Percentiles rank a stretch among this genome's conserved stretches.
Conservation (phyloP, 1,140 invertebrate genomes). For the Plectrocnemia conspersa region DNA sequence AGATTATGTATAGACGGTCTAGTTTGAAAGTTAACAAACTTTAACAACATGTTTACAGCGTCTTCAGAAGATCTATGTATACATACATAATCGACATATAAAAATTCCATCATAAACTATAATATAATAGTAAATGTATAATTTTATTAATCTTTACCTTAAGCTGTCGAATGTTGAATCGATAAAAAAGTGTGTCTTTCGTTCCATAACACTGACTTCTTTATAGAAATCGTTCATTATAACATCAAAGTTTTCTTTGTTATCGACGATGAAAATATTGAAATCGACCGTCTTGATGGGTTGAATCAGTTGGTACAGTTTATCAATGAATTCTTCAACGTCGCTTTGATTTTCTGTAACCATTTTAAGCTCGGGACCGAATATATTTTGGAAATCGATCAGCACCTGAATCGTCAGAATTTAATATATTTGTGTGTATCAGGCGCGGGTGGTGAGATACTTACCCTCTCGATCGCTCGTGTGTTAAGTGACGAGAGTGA, state of each 20-base stretch:
- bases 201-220: constrained; percentile 69
- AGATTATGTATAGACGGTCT: constrained; percentile 65
- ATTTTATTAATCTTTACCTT: constrained; percentile 41
- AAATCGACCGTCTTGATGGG: constrained; percentile 74
- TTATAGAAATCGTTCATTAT: constrained; percentile 70
- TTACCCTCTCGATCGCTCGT: too few species aligned
- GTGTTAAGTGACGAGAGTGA: too few species aligned
- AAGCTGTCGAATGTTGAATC: constrained; percentile 78
- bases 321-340: constrained; percentile 75
- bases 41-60: constrained; percentile 72
- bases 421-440: constrained; percentile 1
- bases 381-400: constrained; percentile 84
- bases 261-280: constrained; percentile 71
- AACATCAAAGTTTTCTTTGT: constrained; percentile 78
- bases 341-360: constrained; percentile 78
- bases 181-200: constrained; percentile 78
- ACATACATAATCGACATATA: constrained; percentile 5
- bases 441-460: too few species aligned
- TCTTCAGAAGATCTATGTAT: constrained; percentile 66
- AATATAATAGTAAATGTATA: constrained; percentile 12
- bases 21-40: constrained; percentile 74
- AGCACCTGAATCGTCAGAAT: constrained; percentile 62
- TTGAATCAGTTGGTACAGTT: constrained; percentile 64
- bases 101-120: not conserved
- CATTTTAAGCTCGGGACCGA: constrained; percentile 78